Evolutionary conservation across 2,888 invertebrate genomes (phyloP).

Genomic region (Bimastos eiseni): DNA sequence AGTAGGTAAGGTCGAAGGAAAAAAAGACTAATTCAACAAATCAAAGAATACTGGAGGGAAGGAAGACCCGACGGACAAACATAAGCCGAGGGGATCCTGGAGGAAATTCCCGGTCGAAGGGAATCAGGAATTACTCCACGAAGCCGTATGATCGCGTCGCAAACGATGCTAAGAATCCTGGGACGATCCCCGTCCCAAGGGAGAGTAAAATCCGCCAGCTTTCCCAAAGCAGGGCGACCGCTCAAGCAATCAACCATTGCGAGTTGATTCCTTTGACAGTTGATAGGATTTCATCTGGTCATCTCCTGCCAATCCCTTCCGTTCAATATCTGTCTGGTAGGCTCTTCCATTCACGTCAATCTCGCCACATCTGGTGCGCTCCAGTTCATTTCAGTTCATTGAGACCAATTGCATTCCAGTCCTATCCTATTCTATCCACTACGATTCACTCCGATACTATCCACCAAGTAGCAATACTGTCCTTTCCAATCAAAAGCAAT

Average conservation of each 20-base stretch:
- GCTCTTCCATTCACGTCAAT: too few relatives aligned
- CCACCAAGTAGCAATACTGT: neutral
- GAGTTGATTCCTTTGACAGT: neutral
- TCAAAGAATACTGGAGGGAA: too few relatives aligned
- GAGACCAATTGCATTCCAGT: neutral
- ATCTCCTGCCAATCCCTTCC: neutral
- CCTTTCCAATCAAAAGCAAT: neutral
- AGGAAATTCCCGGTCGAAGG: too few relatives aligned
- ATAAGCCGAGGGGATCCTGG: too few relatives aligned
- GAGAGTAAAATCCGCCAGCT: neutral
- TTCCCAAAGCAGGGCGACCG: neutral
- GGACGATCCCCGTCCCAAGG: neutral
- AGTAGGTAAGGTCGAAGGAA: too few relatives aligned
- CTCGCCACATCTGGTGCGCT: too few relatives aligned
- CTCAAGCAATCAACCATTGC: neutral
- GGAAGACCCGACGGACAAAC: too few relatives aligned
- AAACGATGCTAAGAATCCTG: too few relatives aligned
- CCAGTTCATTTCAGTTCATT: neutral
- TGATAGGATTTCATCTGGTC: neutral
- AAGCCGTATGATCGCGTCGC: too few relatives aligned
- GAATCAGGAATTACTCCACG: too few relatives aligned
- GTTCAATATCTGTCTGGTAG: neutral
- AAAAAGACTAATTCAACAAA: too few relatives aligned
- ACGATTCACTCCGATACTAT: neutral
- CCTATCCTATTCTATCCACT: neutral